Evolutionary conservation across 2,113 vertebrate species (phyloP), one percentile per base, ranked within the genome.

Genomic region (Synchiropus splendidus): DNA sequence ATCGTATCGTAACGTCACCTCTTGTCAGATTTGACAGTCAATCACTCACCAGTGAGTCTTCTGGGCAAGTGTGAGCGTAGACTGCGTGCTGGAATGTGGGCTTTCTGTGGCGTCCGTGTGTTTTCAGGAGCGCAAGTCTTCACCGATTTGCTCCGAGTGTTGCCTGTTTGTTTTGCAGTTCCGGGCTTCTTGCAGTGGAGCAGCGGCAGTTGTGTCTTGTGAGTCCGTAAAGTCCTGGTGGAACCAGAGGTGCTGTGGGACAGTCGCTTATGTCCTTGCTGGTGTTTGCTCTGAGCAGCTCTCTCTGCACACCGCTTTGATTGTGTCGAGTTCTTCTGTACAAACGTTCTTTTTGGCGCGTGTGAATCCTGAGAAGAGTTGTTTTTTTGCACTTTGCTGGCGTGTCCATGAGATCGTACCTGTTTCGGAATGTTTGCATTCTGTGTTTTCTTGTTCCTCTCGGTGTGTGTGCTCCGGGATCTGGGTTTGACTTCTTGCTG

Each of bases 211-310:
- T 38, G 47, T 4, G 32, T 55, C 32, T 45, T 70, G 0, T 57
- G 63, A 14, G 73, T 70, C 17, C 69, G 69, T 0, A 70, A 48
- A 0, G 35, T 61, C 35, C 73, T 70, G 48, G 55, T 61, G 2
- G 68, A 39, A 9, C 1, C 32, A 2, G 51, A 48, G 1, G 5
- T 53, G 30, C 11, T 53, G 12, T 18, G 54, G 13, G 41, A 16
- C 0, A 8, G 9, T 33, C 16, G 30, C 11, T 17, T 15, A 8
- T 52, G 42, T 36, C 18, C 38, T 11, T 35, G 47, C 1, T n/a
- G 16, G 34, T 34, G 16, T 12, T 31, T 16, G 1, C 51, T 36
- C 14, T 39, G 49, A 10, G 2, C 12, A 16, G 33, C 32, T 45
- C 44, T 61, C 17, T 37, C 40, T 42, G 31, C 16, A n/a, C 21